These are phyloP conservation scores for Atta cephalotes DNA, from an alignment of 1,140 invertebrate genomes.

Conservation along the genomic window DNA sequence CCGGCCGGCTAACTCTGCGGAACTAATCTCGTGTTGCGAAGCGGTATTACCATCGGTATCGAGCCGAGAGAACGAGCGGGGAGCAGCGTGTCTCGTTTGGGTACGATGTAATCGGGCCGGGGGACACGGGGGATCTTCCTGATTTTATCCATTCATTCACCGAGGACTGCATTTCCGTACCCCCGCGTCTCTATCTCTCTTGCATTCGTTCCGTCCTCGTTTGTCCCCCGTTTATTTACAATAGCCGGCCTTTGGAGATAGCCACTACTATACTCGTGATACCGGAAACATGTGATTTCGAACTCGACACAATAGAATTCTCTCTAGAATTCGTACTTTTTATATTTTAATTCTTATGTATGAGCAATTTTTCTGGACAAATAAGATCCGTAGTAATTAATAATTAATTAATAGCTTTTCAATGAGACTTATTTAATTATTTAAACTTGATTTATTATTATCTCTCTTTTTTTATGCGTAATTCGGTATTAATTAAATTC, in stretches of 20 bases:
- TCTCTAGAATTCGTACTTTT: background rate
- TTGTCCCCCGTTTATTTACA: slow-evolving; percentile 39
- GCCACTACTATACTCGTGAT: background rate
- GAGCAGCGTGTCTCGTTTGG: slow-evolving; percentile 30
- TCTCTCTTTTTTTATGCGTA: background rate
- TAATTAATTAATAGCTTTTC: background rate
- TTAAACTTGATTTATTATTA: background rate
- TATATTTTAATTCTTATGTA: background rate
- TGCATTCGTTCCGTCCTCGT: slow-evolving; percentile 26
- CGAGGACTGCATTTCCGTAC: slow-evolving; percentile 55
- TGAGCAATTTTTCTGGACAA: background rate
- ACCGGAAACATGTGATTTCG: slow-evolving; percentile 17
- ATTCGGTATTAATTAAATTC: background rate
- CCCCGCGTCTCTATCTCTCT: slow-evolving; percentile 8
- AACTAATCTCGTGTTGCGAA: slow-evolving; percentile 74
- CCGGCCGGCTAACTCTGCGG: slow-evolving; percentile 67
- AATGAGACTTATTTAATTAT: background rate
- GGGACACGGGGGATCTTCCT: slow-evolving; percentile 32
- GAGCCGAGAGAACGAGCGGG: background rate
- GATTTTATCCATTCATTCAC: slow-evolving; percentile 62
- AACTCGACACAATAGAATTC: background rate
- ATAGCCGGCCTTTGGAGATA: slow-evolving; percentile 15
- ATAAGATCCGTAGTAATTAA: background rate
- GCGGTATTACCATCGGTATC: slow-evolving; percentile 40
- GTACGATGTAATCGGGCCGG: background rate